phyloP scores from a whole-genome alignment of 1,140 invertebrate species.

The Nymphalis io region DNA sequence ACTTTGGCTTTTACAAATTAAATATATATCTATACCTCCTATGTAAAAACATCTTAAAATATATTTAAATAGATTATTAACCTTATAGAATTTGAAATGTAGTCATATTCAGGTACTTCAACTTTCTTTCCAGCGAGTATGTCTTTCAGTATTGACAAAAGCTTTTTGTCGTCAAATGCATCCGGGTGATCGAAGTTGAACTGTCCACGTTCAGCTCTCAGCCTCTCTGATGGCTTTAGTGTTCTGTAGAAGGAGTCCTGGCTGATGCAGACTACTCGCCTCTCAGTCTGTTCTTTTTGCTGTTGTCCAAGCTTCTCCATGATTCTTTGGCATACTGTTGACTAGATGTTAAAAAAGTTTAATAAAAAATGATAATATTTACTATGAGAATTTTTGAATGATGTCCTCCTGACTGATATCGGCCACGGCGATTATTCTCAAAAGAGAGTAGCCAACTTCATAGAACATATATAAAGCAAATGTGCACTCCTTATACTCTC shows the following conservation, averaged over 20 bases:
- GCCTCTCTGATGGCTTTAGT: slow-evolving; percentile 89
- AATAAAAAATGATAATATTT: not conserved
- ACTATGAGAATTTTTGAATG: no score
- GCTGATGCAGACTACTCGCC: slow-evolving; percentile 96
- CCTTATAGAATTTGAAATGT: slow-evolving; percentile 83
- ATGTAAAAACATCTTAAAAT: not conserved
- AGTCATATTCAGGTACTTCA: slow-evolving; percentile 95
- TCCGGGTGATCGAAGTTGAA: slow-evolving; percentile 99
- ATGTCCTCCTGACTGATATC: no score
- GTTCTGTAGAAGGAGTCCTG: slow-evolving; percentile 98
- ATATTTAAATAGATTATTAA: slow-evolving; percentile 41
- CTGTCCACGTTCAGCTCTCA: slow-evolving; percentile 92
- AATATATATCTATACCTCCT: not conserved
- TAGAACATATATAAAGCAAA: no score
- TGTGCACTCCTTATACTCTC: no score
- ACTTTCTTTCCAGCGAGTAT: slow-evolving; percentile 92
- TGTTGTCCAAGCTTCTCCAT: slow-evolving; percentile 96
- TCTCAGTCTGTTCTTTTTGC: slow-evolving; percentile 92
- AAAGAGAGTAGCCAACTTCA: no score
- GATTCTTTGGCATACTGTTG: slow-evolving; percentile 97
- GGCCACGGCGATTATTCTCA: no score
- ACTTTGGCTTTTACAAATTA: slow-evolving; percentile 70
- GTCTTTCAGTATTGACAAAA: slow-evolving; percentile 89
- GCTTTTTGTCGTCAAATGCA: slow-evolving; percentile 93
- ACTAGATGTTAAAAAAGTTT: slow-evolving; percentile 81